Evolutionary conservation across 2,797 vertebrate genomes (phyloP).

Genomic region (Denticeps clupeoides): DNA sequence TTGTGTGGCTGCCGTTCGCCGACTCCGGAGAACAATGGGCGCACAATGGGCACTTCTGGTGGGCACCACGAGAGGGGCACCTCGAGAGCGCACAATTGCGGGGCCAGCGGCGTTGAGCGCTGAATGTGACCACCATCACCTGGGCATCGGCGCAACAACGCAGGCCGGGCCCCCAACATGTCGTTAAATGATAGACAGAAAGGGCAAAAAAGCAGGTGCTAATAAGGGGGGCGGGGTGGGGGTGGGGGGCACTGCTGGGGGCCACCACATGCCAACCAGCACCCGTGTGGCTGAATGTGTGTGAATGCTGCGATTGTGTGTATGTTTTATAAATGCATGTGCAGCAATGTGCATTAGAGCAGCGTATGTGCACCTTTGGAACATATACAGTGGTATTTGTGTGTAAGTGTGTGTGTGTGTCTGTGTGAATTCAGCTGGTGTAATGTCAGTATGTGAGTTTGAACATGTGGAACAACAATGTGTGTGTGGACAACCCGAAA

Average conservation of each 20-base stretch:
- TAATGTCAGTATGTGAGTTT: no score
- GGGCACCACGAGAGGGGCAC: no score
- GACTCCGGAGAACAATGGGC: conserved; percentile 64
- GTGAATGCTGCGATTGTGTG: background rate
- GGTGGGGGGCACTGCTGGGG: background rate
- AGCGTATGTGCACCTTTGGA: no score
- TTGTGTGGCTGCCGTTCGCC: conserved; percentile 70
- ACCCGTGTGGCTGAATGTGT: background rate
- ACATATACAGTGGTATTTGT: no score
- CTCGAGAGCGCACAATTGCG: background rate
- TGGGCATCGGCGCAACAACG: conserved; percentile 15
- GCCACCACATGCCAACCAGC: no score
- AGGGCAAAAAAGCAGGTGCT: no score
- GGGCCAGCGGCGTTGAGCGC: background rate
- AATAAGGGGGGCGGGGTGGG: no score
- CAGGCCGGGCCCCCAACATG: no score
- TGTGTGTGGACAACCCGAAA: background rate
- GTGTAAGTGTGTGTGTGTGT: background rate
- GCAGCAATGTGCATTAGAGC: no score
- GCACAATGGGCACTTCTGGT: conserved; percentile 68
- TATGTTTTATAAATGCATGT: no score
- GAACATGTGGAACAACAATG: background rate
- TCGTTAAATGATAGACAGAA: no score
- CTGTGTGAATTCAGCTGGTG: background rate
- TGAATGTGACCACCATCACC: conserved; percentile 26